Base-by-base conservation (phyloP, 2,888 invertebrate genomes). In the Syrphus vitripennis region DNA sequence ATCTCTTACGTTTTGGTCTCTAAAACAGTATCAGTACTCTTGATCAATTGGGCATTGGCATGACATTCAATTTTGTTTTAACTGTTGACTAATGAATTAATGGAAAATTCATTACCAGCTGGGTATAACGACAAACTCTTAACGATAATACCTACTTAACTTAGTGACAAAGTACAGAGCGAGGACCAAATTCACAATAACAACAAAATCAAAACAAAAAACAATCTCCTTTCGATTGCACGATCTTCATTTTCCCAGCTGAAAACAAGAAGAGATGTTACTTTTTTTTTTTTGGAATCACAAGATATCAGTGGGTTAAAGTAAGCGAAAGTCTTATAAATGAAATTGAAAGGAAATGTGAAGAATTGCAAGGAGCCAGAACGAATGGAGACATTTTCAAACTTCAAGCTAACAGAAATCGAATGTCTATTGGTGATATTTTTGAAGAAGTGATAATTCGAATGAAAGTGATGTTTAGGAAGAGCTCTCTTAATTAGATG, bases 291-390 rank as follows among this genome's bases (percentile, higher is more conserved):
- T n/a, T 34, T 45, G n/a, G 53, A 57, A 26, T 26, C 37, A 53
- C 42, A 16, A 24, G 14, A 37, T 59, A 14, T 37, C n/a, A 42
- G 48, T 37, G 10, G n/a, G 34, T 16, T 14, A 12, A n/a, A 21
- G 14, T 24, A 19, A 37, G 67, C 53, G 72, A 84, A 84, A 76
- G 70, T 67, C 74, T 67, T 26, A n/a, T n/a, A n/a, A 84, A 65
- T 31, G 76, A 84, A 84, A 80, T 80, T 55, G 84, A 84, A 84
- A 84, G 80, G 71, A 76, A 65, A 53, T 45, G 42, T 69, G 55
- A 48, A 72, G 31, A 79, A 79, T 75, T 78, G 48, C 16, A 57
- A 71, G 34, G 70, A 70, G 42, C 21, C 50, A 65, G 53, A 72
- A 67, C 67, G 67, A 29, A 57, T 37, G 16, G 16, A 40, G 34